Evolutionary conservation across 2,888 invertebrate genomes (phyloP), one percentile per base, ranked within the genome.

Genomic region (Fragum fragum): DNA sequence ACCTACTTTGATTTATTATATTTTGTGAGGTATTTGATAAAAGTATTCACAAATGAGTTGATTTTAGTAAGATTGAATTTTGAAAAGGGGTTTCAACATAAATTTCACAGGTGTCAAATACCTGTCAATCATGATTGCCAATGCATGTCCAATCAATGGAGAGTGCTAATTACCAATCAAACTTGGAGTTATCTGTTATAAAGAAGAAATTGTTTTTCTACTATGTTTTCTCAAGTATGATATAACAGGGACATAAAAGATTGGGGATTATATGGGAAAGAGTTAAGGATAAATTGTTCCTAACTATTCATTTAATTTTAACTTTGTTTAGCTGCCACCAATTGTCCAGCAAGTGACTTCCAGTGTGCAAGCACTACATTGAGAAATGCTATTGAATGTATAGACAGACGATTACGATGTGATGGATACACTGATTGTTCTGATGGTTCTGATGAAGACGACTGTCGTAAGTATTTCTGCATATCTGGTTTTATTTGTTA

Each of bases 351-450:
- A 1, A 80, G 83, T 55, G 86, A 88, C 57, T 93, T 92, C 76
- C 87, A 83, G 59, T 94, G 94, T 87, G 42, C 94, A 77, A 96
- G 96, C 90, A 75, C 80, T 9, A 57, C 36, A 7, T 26, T 42
- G 6, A 18, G 26, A 14, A 57, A 57, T 9, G 39, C 39, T 11
- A 96, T 96, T 7, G 94, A 95, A 80, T 98, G 98, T 95, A 97
- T 98, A 94, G 97, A 97, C 89, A 95, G 96, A 94, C 95, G 96
- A 89, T 96, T 96, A 91, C 96, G 97, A 94, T 98, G 98, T 96
- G 97, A 98, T 96, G 97, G 97, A 96, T 83, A 87, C 1, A 75
- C 86, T 1, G 96, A 91, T 73, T 93, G 94, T 76, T 55, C 82
- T 11, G 92, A 93, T 83, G 84, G 87, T n/a, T 90, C 91, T 5